A percentile compares a stretch with the other conserved stretches of the same genome.
Evolutionary conservation across 2,113 vertebrate genomes (phyloP).

Genomic region (Entelurus aequoreus): DNA sequence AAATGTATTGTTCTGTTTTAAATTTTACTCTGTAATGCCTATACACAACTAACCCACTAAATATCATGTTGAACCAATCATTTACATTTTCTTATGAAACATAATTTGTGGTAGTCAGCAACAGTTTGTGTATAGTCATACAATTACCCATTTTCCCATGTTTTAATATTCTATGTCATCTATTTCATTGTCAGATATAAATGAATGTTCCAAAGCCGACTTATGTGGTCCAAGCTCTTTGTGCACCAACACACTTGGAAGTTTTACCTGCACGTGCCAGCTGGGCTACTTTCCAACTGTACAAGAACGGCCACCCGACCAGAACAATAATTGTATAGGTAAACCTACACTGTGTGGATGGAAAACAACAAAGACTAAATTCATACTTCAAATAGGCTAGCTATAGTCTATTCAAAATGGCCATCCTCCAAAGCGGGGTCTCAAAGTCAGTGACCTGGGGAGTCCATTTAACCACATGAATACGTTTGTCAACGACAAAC

Average conservation of each 20-base stretch:
- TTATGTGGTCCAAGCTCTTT: not conserved
- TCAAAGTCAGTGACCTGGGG: too few relatives aligned
- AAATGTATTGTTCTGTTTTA: too few relatives aligned
- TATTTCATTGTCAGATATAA: slow-evolving; percentile 8
- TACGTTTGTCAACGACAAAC: too few relatives aligned
- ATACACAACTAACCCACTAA: too few relatives aligned
- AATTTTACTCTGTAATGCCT: too few relatives aligned
- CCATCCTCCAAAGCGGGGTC: too few relatives aligned
- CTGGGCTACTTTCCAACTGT: slow-evolving; percentile 3
- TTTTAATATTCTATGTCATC: too few relatives aligned
- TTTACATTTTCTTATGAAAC: too few relatives aligned
- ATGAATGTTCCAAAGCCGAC: not conserved
- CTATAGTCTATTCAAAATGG: too few relatives aligned
- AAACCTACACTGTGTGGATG: not conserved
- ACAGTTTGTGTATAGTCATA: not conserved
- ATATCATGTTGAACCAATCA: too few relatives aligned
- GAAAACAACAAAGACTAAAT: not conserved
- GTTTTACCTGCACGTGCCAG: not conserved
- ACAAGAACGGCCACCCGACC: not conserved
- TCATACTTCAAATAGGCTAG: not conserved
- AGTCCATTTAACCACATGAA: too few relatives aligned
- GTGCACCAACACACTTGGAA: slow-evolving; percentile 1
- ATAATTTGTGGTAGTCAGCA: not conserved
- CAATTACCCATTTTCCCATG: too few relatives aligned
- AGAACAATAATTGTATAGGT: not conserved